Base-by-base conservation (phyloP, 2,797 vertebrate genomes). In the Cyclura pinguis region DNA sequence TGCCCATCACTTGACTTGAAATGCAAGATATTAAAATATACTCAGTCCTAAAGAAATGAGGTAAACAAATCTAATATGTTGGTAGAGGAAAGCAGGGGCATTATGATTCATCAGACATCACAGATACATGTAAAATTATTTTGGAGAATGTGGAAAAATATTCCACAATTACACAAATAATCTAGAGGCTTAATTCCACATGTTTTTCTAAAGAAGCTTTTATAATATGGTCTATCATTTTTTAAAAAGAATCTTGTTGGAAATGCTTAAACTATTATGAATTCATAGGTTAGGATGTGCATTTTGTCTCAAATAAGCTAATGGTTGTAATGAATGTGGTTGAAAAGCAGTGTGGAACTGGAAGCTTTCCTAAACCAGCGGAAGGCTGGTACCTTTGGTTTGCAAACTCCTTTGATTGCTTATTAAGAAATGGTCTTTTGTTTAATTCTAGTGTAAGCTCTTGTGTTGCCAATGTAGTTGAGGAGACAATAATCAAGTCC, bases 231-330 rank as follows among this genome's bases (percentile, higher is more conserved):
- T 52, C 50, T 59, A 29, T 14, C 55, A 7, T 62, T 18, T 80
- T 14, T 85, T 24, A 29, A 69, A 69, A 69, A 12, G 42, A 50
- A 89, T 74, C 20, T 78, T 89, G 80, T 84, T 2, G 42, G 47
- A 50, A 90, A 67, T 32, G 84, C 89, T 89, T 93, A 90, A 95
- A 95, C 20, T 69, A 29, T 69, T 69, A 69, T 2, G 24, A 69
- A 69, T 27, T 69, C 64, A 29, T 12, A 29, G 24, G 64, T 69
- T 69, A 69, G 29, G 64, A 69, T 69, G 32, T 69, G 6, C 10
- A 69, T 69, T 69, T 67, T 69, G n/a, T 35, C n/a, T 55, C 64
- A 29, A 59, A 86, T 86, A 84, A 91, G 67, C 67, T 87, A 88
- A 27, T 42, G 80, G 67, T 2, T 42, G 55, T 0, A 0, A 57